phyloP scores from a whole-genome alignment of 2,888 invertebrate species.

The Choristoneura rosaceana region DNA sequence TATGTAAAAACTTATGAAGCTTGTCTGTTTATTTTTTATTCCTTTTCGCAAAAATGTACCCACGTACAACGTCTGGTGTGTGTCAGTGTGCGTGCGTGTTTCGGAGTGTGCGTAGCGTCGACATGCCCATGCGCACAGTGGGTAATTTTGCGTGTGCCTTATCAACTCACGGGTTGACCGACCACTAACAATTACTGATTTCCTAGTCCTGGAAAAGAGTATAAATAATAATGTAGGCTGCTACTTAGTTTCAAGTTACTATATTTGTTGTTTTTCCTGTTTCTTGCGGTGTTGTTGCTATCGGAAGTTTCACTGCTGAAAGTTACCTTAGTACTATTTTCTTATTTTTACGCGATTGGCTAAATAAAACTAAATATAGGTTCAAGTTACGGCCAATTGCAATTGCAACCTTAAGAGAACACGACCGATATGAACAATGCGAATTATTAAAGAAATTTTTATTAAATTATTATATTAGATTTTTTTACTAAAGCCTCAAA shows the following conservation, averaged over 20 bases:
- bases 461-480: no score
- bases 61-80: not conserved
- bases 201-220: not conserved
- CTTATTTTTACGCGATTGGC: no score
- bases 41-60: not conserved
- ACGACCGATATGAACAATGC: no score
- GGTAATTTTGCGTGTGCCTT: slow-evolving; percentile 16
- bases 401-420: no score
- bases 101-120: slow-evolving; percentile 25
- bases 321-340: no score
- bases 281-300: no score
- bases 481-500: not conserved
- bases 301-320: no score
- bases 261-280: not conserved
- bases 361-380: no score
- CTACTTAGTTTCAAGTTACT: slow-evolving; percentile 2
- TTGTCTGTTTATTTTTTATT: slow-evolving; percentile 23
- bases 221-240: not conserved
- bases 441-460: no score
- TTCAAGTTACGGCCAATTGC: no score
- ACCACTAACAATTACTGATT: slow-evolving; percentile 20
- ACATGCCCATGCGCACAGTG: slow-evolving; percentile 8
- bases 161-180: slow-evolving; percentile 23
- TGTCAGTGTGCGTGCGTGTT: slow-evolving; percentile 45
- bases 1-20: not conserved